These are phyloP conservation scores for Mythimna lalbum DNA, from an alignment of 2,888 invertebrate species.

Conservation along the genomic window DNA sequence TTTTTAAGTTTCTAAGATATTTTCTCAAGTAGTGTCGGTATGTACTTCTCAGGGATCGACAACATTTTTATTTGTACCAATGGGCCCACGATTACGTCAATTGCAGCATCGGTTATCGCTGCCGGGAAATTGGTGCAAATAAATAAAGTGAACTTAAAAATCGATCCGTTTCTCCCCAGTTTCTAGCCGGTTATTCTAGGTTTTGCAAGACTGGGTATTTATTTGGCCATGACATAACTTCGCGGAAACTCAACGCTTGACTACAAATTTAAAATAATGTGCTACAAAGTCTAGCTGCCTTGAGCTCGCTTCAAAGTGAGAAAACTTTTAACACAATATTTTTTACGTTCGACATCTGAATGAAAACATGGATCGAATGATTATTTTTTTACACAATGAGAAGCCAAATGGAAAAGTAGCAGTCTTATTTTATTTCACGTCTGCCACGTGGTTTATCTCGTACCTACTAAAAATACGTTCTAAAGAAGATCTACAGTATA, in stretches of 20 bases:
- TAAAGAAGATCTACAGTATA: slow-evolving; percentile 26
- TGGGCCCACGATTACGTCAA: not conserved
- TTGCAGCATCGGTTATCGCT: not conserved
- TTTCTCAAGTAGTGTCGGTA: not conserved
- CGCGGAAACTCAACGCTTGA: slow-evolving; percentile 22
- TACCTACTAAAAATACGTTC: not conserved
- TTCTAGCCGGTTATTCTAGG: slow-evolving; percentile 18
- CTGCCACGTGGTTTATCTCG: not conserved
- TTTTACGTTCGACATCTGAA: slow-evolving; percentile 27
- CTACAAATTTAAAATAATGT: slow-evolving; percentile 44
- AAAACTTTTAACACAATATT: slow-evolving; percentile 24
- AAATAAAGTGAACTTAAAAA: slow-evolving; percentile 1
- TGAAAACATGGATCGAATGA: slow-evolving; percentile 27
- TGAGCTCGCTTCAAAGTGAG: slow-evolving; percentile 29
- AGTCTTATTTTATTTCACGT: slow-evolving; percentile 14
- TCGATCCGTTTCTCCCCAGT: slow-evolving; percentile 2
- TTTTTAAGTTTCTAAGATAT: not conserved
- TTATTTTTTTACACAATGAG: slow-evolving; percentile 43
- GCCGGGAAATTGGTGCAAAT: slow-evolving; percentile 10
- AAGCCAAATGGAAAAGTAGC: slow-evolving; percentile 13
- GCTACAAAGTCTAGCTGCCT: slow-evolving; percentile 41
- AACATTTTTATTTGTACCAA: slow-evolving; percentile 13
- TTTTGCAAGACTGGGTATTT: slow-evolving; percentile 27
- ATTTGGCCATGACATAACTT: slow-evolving; percentile 12
- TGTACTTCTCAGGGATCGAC: not conserved